Base-by-base conservation (phyloP, 1,140 invertebrate genomes). In the Sycophaga agraensis region DNA sequence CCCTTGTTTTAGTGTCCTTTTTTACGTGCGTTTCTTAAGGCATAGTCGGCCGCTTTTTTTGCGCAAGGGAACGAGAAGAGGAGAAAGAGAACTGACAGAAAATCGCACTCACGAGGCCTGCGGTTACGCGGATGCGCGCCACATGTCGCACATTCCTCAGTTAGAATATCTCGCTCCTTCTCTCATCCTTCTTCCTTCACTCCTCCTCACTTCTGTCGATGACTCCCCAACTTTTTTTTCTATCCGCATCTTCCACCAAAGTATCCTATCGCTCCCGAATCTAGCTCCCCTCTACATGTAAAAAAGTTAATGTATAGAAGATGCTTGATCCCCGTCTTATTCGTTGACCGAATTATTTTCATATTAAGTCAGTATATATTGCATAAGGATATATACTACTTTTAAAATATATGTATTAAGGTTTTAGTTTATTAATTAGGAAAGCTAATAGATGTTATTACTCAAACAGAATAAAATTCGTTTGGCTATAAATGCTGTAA, bases 121-220 rank as follows among this genome's bases (percentile, higher is more conserved):
- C 43, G 55, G 55, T 57, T 21, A 22, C 42, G 56, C 56, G 56
- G 56, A 58, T 58, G 56, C 56, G 35, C 56, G 35, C 45, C 56
- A 58, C 45, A 58, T 58, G 56, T 58, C 56, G 56, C 56, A 24
- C 56, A 58, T 58, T 49, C 56, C 35, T 49, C 19, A 11, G 28
- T 46, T 57, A 35, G 42, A 45, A 57, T 46, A 45, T 57, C 5
- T 35, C 17, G 43, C 24, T 57, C 21, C 12, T 14, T 57, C 5
- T 35, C 17, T 56, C 24, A 46, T 14, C 12, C 9, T 43, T 43
- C 39, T 37, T 26, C 5, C 53, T 43, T 40, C 21, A 3, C 16
- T 50, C 14, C 7, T 39, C 35, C 35, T 39, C 35, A 31, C 28
- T 31, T 31, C 28, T 31, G 28, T 31, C 35, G 12, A 21, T 43